A percentile compares a stretch with the other conserved stretches of the same genome.
Conservation (phyloP, 2,797 vertebrate genomes). For the Ispidina picta region DNA sequence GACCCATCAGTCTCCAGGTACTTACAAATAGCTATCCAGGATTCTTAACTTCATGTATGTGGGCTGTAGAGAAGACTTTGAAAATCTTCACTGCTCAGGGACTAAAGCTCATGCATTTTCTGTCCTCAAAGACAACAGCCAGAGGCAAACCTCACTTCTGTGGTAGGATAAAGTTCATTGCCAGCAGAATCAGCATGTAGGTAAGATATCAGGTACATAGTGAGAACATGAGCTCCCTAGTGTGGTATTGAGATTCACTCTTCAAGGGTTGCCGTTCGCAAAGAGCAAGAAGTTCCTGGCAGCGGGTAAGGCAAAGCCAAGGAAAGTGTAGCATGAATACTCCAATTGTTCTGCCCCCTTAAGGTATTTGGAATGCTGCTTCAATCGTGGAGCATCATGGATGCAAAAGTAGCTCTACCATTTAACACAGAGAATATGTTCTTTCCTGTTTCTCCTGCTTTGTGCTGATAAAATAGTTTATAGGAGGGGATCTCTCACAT, state of each 20-base stretch:
- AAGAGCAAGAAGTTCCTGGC: not conserved
- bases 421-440: not conserved
- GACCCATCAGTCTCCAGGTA: conserved; percentile 15
- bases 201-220: not conserved
- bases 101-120: not conserved
- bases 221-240: not conserved
- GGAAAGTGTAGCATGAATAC: not conserved
- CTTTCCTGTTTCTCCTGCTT: not conserved
- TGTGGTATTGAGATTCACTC: not conserved
- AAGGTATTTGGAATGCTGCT: not conserved
- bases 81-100: not conserved
- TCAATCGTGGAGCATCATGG: not conserved
- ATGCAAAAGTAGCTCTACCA: not conserved
- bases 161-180: not conserved
- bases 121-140: not conserved
- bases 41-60: conserved; percentile 23
- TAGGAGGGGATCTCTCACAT: not conserved
- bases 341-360: not conserved
- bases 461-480: not conserved
- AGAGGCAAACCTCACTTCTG: not conserved
- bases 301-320: not conserved
- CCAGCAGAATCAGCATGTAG: not conserved
- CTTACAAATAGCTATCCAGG: conserved; percentile 14
- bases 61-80: conserved; percentile 1
- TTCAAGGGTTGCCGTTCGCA: not conserved